A percentile compares a stretch with the other conserved stretches of the same genome.
phyloP scores from a whole-genome alignment of 2,888 invertebrate species.

The Meloe dianella region DNA sequence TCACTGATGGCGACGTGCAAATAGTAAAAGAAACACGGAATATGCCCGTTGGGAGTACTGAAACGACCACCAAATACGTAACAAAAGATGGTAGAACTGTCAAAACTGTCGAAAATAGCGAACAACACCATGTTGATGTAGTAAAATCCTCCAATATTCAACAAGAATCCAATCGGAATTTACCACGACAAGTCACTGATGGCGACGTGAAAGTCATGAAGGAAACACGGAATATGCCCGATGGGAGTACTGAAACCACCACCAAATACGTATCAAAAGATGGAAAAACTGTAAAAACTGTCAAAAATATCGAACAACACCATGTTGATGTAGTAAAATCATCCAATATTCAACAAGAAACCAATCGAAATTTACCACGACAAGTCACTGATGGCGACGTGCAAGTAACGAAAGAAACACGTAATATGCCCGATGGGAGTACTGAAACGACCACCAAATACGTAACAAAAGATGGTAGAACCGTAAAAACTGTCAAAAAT shows the following conservation, averaged over 20 bases:
- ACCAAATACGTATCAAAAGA: conserved; percentile 68
- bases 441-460: conserved; percentile 72
- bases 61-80: conserved; percentile 73
- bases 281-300: conserved; percentile 34
- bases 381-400: conserved; percentile 42
- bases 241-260: conserved; percentile 73
- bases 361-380: not conserved
- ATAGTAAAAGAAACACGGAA: conserved; percentile 71
- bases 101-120: conserved; percentile 24
- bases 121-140: not conserved
- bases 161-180: not conserved
- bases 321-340: not conserved
- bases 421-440: conserved; percentile 71
- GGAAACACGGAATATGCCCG: conserved; percentile 71
- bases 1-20: conserved; percentile 55
- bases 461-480: conserved; percentile 61
- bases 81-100: conserved; percentile 57
- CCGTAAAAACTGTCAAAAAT: conserved; percentile 28
- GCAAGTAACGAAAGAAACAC: conserved; percentile 71
- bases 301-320: conserved; percentile 16
- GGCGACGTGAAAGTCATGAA: conserved; percentile 65
- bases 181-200: not conserved
- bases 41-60: conserved; percentile 70
- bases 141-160: not conserved
- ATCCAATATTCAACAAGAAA: not conserved